These are phyloP conservation scores for Catostylus mosaicus DNA, from an alignment of 30 jellyfish, hydroid and myxozoan species.

Conservation along the genomic window DNA sequence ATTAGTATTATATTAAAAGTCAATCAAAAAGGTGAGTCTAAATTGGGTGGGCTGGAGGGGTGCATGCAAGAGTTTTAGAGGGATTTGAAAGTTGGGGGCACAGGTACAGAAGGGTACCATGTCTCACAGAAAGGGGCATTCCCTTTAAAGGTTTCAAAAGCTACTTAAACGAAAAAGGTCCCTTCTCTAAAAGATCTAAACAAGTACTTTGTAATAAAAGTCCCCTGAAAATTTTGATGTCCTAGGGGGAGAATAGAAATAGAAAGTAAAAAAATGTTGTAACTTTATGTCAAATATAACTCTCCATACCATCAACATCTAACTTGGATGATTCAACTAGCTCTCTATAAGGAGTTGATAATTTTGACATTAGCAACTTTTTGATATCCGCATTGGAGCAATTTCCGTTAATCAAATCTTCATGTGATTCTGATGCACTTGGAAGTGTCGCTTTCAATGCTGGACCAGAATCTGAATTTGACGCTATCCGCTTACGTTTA, in stretches of 20 bases:
- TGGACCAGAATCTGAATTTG: slow-evolving; percentile 29
- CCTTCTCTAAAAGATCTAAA: too few relatives aligned
- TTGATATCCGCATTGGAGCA: slow-evolving; percentile 1
- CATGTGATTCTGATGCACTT: slow-evolving; percentile 5
- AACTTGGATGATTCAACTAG: slow-evolving; percentile 48
- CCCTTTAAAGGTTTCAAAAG: too few relatives aligned
- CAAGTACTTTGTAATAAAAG: not conserved
- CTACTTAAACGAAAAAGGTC: too few relatives aligned
- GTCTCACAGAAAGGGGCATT: too few relatives aligned
- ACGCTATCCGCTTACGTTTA: slow-evolving; percentile 26
- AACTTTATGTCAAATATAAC: too few relatives aligned
- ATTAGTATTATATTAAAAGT: not conserved
- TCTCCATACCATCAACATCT: slow-evolving; percentile 46
- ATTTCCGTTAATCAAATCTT: not conserved
- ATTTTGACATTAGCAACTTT: slow-evolving; percentile 1
- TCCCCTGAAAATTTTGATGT: not conserved
- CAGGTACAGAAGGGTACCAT: too few relatives aligned
- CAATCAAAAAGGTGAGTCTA: too few relatives aligned
- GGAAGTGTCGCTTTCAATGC: not conserved
- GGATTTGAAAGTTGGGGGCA: too few relatives aligned
- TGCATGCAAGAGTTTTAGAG: too few relatives aligned
- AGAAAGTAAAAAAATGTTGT: too few relatives aligned
- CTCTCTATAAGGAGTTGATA: slow-evolving; percentile 41
- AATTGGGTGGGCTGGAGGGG: too few relatives aligned
- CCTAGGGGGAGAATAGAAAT: too few relatives aligned